These are phyloP conservation scores for Cerastis rubricosa DNA, from an alignment of 2,888 invertebrate genomes.

Conservation along the genomic window DNA sequence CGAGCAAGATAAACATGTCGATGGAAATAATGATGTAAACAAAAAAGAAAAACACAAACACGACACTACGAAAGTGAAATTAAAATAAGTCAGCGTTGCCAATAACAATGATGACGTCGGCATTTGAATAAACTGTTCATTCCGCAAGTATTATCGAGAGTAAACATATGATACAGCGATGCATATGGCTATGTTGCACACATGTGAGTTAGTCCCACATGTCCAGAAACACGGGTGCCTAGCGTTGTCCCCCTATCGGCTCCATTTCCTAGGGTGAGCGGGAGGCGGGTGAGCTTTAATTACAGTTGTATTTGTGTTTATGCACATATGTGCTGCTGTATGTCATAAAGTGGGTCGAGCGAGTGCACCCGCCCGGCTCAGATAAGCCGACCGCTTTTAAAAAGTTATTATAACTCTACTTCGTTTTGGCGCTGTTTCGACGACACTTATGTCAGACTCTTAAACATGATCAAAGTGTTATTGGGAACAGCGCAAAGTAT, in stretches of 20 bases:
- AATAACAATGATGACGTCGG: conserved; percentile 58
- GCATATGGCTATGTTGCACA: conserved; percentile 42
- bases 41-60: conserved; percentile 54
- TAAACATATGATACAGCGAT: conserved; percentile 57
- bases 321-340: conserved; percentile 73
- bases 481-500: conserved; percentile 17
- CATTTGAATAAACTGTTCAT: conserved; percentile 61
- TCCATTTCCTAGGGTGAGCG: conserved; percentile 60
- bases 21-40: conserved; percentile 61
- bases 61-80: conserved; percentile 64
- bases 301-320: conserved; percentile 75
- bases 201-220: conserved; percentile 55
- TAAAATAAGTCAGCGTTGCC: conserved; percentile 55
- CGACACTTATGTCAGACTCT: conserved; percentile 41
- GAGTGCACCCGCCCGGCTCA: conserved; percentile 72
- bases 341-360: conserved; percentile 81
- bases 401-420: conserved; percentile 73
- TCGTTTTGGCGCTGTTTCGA: conserved; percentile 64
- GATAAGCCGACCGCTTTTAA: conserved; percentile 80
- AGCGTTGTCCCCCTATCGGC: conserved; percentile 62
- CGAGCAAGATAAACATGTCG: conserved; percentile 43
- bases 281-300: conserved; percentile 73
- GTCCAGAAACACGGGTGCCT: conserved; percentile 58
- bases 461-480: conserved; percentile 45
- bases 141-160: conserved; percentile 62